Evolutionary conservation across 35 echinoderm and acorn worm genomes (phyloP).

Genomic region (Chiridota heheva): DNA sequence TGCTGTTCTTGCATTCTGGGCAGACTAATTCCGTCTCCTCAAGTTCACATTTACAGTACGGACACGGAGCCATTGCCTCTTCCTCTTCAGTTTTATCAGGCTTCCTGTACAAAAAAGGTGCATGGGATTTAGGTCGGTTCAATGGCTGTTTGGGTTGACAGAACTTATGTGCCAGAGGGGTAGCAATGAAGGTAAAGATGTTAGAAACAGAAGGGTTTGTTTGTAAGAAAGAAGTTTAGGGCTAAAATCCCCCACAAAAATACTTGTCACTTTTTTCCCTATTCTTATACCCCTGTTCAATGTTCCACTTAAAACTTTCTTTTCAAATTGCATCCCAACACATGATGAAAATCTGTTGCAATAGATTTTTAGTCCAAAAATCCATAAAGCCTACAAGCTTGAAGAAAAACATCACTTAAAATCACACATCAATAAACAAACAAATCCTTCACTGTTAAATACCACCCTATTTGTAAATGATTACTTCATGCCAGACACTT

Average conservation of each 20-base stretch:
- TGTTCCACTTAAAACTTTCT: too few relatives aligned
- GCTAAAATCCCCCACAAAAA: not conserved
- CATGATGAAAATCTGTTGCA: too few relatives aligned
- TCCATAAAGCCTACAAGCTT: too few relatives aligned
- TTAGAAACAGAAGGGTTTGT: not conserved
- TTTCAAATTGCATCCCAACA: too few relatives aligned
- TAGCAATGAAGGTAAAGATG: not conserved
- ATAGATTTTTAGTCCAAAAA: too few relatives aligned
- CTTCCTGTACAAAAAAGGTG: slow-evolving; percentile 62
- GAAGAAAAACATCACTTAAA: too few relatives aligned
- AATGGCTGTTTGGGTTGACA: not conserved
- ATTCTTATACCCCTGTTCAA: too few relatives aligned
- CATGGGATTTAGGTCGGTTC: not conserved
- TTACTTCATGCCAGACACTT: too few relatives aligned
- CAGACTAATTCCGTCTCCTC: slow-evolving; percentile 83
- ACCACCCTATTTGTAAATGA: too few relatives aligned
- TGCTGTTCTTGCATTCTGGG: slow-evolving; percentile 94
- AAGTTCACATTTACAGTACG: slow-evolving; percentile 77
- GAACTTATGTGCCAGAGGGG: not conserved
- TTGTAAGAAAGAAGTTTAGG: not conserved
- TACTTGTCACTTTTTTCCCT: not conserved
- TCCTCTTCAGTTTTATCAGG: slow-evolving; percentile 95
- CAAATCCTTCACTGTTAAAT: too few relatives aligned
- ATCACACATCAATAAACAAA: too few relatives aligned
- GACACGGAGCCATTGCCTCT: slow-evolving; percentile 75